Percentiles rank a stretch among this genome's conserved stretches.
phyloP scores from a whole-genome alignment of 1,140 invertebrate species.

The Platyura marginata region DNA sequence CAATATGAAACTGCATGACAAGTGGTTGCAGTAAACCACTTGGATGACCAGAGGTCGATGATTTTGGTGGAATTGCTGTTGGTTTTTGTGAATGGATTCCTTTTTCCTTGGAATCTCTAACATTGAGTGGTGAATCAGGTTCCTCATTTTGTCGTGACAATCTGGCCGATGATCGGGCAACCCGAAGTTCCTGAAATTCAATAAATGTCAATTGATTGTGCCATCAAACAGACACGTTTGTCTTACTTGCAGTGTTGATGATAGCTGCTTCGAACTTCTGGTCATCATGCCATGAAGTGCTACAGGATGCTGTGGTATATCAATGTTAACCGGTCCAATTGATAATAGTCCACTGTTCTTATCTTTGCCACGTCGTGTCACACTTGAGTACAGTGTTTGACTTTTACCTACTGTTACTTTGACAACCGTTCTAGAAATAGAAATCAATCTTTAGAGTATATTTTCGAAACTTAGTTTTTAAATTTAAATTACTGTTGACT shows the following conservation, averaged over 20 bases:
- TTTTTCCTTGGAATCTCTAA: slow-evolving; percentile 8
- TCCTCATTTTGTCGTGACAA: slow-evolving; percentile 41
- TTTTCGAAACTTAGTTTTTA: too few species aligned
- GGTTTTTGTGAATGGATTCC: slow-evolving; percentile 6
- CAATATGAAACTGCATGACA: slow-evolving; percentile 69
- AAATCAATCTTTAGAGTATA: too few species aligned
- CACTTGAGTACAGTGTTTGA: slow-evolving; percentile 73
- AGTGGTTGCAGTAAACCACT: slow-evolving; percentile 49
- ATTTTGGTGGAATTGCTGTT: slow-evolving; percentile 4
- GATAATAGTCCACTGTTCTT: slow-evolving; percentile 75
- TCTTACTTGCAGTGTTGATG: slow-evolving; percentile 63
- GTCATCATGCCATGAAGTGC: slow-evolving; percentile 95
- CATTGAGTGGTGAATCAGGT: slow-evolving; percentile 36
- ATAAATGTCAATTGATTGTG: neutral
- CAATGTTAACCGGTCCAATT: slow-evolving; percentile 74
- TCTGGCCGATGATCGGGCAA: slow-evolving; percentile 56
- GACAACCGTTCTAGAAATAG: slow-evolving; percentile 80
- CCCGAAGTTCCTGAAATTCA: slow-evolving; percentile 41
- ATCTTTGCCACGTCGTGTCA: slow-evolving; percentile 57
- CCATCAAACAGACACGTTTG: neutral
- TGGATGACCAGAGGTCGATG: slow-evolving; percentile 11
- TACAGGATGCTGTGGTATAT: slow-evolving; percentile 93
- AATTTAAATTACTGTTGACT: slow-evolving; percentile 56
- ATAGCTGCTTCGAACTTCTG: slow-evolving; percentile 78
- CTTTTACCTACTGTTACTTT: slow-evolving; percentile 84